phyloP scores from a whole-genome alignment of 2,888 invertebrate genomes.

The Carterocephalus palaemon region DNA sequence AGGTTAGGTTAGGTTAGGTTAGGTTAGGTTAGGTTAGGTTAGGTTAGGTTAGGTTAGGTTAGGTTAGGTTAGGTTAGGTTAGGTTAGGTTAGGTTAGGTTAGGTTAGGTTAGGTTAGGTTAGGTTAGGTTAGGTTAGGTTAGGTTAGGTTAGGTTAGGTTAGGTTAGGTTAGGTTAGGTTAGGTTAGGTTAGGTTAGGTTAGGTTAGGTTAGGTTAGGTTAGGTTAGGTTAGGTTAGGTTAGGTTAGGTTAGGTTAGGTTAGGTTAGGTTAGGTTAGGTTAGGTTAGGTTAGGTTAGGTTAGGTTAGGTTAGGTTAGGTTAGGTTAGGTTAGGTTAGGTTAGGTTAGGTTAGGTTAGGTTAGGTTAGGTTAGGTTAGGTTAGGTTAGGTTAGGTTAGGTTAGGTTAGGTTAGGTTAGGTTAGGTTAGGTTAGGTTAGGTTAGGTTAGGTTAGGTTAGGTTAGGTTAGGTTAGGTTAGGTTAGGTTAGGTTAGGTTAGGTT shows the following conservation, averaged over 20 bases:
- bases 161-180: too few species aligned
- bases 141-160: too few species aligned
- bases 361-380: constrained; percentile 29
- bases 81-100: too few species aligned
- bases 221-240: constrained; percentile 31
- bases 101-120: too few species aligned
- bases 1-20: constrained; percentile 33
- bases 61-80: constrained; percentile 28
- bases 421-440: constrained; percentile 35
- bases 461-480: constrained; percentile 32
- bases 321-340: constrained; percentile 36
- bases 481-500: constrained; percentile 24
- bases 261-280: constrained; percentile 30
- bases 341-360: constrained; percentile 35
- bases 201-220: constrained; percentile 29
- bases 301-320: constrained; percentile 38
- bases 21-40: constrained; percentile 33
- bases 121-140: too few species aligned
- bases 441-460: constrained; percentile 29
- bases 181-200: constrained; percentile 13
- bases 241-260: constrained; percentile 30
- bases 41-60: constrained; percentile 32
- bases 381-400: constrained; percentile 37
- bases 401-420: constrained; percentile 26
- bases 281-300: constrained; percentile 36